phyloP scores from a whole-genome alignment of 2,888 invertebrate species.

The Drosophila prostipennis region DNA sequence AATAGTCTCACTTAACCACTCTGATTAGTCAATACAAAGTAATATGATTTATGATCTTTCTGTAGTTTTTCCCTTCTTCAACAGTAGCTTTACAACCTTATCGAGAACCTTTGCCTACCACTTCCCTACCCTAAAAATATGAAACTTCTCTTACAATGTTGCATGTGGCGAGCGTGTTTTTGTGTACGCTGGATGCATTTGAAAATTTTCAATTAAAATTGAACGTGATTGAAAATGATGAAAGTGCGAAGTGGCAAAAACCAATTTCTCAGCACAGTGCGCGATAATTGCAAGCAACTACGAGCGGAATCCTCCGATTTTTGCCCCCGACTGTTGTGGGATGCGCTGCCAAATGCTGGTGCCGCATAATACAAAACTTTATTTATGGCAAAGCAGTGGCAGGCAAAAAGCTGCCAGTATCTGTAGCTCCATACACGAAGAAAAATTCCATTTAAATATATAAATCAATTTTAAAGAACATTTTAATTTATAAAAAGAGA shows the following conservation, averaged over 20 bases:
- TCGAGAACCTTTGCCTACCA: background rate
- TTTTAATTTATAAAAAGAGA: no score
- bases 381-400: conserved; percentile 67
- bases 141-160: conserved; percentile 26
- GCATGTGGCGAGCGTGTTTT: conserved; percentile 8
- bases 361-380: conserved; percentile 76
- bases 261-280: conserved; percentile 79
- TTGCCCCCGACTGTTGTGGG: conserved; percentile 66
- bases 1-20: conserved; percentile 12
- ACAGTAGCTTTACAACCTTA: conserved; percentile 13
- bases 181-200: conserved; percentile 47
- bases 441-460: background rate
- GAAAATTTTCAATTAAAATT: conserved; percentile 79
- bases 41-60: conserved; percentile 19
- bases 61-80: background rate
- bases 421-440: conserved; percentile 10
- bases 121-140: background rate
- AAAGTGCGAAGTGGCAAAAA: conserved; percentile 79
- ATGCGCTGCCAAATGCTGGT: conserved; percentile 76
- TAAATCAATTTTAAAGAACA: no score
- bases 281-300: conserved; percentile 73
- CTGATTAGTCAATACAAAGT: conserved; percentile 21
- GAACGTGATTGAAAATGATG: conserved; percentile 79
- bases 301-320: conserved; percentile 10
- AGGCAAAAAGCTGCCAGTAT: conserved; percentile 46